phyloP scores from a whole-genome alignment of 2,113 vertebrate species.

The Spheniscus mendiculus region DNA sequence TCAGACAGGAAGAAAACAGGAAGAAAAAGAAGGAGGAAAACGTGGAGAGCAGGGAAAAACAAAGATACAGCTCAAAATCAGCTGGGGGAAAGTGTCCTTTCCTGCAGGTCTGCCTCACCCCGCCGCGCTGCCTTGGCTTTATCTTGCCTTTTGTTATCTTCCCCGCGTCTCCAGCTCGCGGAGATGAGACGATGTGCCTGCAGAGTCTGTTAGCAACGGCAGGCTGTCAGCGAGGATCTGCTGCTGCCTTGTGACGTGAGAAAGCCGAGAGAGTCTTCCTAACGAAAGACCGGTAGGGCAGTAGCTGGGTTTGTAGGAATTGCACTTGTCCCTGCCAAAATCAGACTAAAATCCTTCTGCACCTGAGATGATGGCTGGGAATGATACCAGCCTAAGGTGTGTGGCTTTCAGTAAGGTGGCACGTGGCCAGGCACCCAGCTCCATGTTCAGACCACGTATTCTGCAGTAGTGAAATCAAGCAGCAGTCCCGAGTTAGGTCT shows the following conservation, averaged over 20 bases:
- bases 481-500: not conserved
- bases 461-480: not conserved
- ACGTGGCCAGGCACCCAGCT: not conserved
- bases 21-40: not conserved
- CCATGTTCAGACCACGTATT: not conserved
- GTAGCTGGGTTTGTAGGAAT: not conserved
- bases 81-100: not conserved
- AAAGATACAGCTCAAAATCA: not conserved
- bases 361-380: not conserved
- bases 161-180: accelerated
- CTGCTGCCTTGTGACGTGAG: not conserved
- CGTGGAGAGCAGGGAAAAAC: not conserved
- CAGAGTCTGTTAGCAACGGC: not conserved
- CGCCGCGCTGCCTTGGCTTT: accelerated
- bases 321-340: not conserved
- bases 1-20: not conserved
- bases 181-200: not conserved
- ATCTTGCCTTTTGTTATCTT: not conserved
- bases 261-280: not conserved
- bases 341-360: not conserved
- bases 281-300: accelerated
- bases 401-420: not conserved
- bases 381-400: not conserved
- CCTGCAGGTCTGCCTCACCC: not conserved
- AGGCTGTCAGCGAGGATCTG: not conserved